These are phyloP conservation scores for Lepidotrigona ventralis DNA, from an alignment of 1,140 invertebrate species.

Conservation along the genomic window DNA sequence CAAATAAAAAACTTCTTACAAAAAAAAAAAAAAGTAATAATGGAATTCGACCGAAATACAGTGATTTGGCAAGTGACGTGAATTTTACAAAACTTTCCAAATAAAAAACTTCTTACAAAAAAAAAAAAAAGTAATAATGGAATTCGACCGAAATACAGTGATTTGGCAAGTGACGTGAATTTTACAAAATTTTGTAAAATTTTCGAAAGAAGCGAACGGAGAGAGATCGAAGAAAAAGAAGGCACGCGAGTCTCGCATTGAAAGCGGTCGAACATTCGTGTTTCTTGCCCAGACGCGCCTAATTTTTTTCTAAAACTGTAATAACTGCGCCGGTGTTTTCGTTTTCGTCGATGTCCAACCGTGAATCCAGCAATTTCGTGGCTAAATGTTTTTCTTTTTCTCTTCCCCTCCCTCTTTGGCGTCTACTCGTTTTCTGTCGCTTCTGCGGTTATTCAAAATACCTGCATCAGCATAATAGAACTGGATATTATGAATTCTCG, in stretches of 20 bases:
- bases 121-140: too few relatives aligned
- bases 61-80: too few relatives aligned
- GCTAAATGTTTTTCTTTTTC: neutral
- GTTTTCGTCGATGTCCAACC: neutral
- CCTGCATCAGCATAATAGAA: neutral
- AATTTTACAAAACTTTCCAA: too few relatives aligned
- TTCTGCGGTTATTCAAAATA: conserved; percentile 8
- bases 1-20: too few relatives aligned
- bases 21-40: too few relatives aligned
- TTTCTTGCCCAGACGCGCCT: conserved; percentile 17
- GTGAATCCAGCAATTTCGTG: conserved; percentile 1
- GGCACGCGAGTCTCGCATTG: neutral
- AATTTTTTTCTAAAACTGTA: conserved; percentile 29
- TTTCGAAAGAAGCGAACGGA: too few relatives aligned
- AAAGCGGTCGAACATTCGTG: neutral
- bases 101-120: neutral
- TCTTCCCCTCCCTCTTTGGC: neutral
- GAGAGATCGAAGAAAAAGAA: neutral
- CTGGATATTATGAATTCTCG: neutral
- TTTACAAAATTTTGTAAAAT: too few relatives aligned
- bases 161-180: too few relatives aligned
- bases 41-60: too few relatives aligned
- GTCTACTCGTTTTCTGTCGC: neutral
- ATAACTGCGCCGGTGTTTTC: neutral
- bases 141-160: too few relatives aligned